These are phyloP conservation scores for Archocentrus centrarchus DNA, from an alignment of 2,113 vertebrate genomes.

Conservation along the genomic window DNA sequence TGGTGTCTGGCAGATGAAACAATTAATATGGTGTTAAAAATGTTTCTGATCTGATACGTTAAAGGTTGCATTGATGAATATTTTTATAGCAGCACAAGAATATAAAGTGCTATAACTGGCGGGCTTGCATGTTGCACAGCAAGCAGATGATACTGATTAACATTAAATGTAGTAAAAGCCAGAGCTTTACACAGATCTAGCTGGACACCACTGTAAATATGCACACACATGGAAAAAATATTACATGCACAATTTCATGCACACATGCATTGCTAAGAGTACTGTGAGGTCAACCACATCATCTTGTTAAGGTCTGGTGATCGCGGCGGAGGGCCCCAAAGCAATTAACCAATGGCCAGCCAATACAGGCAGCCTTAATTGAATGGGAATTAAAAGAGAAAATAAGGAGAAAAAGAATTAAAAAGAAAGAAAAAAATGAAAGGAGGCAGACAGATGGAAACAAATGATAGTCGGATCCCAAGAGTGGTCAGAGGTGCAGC, in stretches of 20 bases:
- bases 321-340: constrained; percentile 51
- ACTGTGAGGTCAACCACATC: background rate
- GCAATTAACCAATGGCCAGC: constrained; percentile 75
- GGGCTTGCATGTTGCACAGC: background rate
- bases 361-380: constrained; percentile 75
- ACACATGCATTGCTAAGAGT: background rate
- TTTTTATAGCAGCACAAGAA: background rate
- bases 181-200: background rate
- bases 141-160: background rate
- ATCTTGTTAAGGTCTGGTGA: constrained; percentile 44
- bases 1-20: background rate
- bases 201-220: background rate
- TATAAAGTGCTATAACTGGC: background rate
- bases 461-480: constrained; percentile 77
- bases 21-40: background rate
- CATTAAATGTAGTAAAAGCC: background rate
- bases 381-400: constrained; percentile 74
- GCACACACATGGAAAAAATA: background rate
- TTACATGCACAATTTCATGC: background rate
- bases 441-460: constrained; percentile 76
- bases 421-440: constrained; percentile 50
- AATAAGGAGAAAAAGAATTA: constrained; percentile 57
- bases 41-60: background rate
- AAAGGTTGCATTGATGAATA: background rate
- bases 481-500: constrained; percentile 76